A percentile compares a stretch with the other conserved stretches of the same genome.
phyloP scores from a whole-genome alignment of 30 jellyfish, hydroid and myxozoan species.

The Turritopsis rubra region DNA sequence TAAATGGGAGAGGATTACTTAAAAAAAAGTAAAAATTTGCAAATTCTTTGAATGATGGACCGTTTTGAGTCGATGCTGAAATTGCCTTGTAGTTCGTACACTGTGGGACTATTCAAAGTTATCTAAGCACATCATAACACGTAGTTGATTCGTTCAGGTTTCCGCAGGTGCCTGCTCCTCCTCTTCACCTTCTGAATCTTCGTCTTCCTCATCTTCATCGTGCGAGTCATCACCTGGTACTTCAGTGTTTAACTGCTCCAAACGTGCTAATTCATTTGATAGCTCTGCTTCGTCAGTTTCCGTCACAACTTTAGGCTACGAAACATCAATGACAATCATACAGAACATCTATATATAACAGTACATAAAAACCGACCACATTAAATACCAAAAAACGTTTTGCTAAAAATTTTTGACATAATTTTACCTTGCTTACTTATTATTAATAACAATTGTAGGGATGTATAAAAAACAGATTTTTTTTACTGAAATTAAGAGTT shows the following conservation, averaged over 20 bases:
- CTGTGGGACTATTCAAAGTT: not conserved
- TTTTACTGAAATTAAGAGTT: no score
- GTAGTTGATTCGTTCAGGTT: conserved; percentile 1
- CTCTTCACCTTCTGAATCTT: conserved; percentile 71
- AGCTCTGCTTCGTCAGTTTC: conserved; percentile 93
- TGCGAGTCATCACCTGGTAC: conserved; percentile 94
- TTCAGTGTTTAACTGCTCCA: conserved; percentile 82
- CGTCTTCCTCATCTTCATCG: conserved; percentile 74
- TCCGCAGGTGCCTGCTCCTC: conserved; percentile 43
- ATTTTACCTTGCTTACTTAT: no score
- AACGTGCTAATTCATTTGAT: conserved; percentile 69
- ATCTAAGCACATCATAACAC: not conserved
- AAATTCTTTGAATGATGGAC: not conserved
- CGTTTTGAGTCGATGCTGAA: not conserved
- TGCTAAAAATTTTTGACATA: not conserved
- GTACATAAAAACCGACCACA: not conserved
- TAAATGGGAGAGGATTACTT: no score
- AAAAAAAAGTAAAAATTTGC: not conserved
- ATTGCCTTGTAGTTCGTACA: not conserved
- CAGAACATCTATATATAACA: no score
- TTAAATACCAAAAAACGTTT: not conserved
- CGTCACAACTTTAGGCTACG: conserved; percentile 88
- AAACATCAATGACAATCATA: no score
- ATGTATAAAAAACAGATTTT: not conserved
- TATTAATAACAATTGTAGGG: not conserved